Evolutionary conservation across 2,797 vertebrate species (phyloP), one percentile per base, ranked within the genome.

Genomic region (Sebastes aleutianus): DNA sequence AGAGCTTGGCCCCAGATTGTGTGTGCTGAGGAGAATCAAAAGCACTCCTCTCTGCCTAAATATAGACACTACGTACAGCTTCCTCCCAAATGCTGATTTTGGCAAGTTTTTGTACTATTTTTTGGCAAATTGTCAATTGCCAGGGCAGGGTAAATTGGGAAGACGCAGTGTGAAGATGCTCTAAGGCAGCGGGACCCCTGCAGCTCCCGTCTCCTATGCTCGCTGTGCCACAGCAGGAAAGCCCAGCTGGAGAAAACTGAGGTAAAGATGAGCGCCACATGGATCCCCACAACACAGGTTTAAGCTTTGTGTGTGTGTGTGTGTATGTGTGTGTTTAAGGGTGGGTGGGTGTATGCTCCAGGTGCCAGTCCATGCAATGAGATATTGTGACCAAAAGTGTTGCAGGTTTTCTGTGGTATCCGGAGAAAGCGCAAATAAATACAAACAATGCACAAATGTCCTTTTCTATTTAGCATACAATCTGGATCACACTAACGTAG

Each of bases 381-480:
- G 68, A 83, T 76, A 83, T 84, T 70, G 65, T 62, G 73, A 54
- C 56, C 77, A 81, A 80, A 43, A 77, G 70, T 76, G 71, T 70
- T 80, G 82, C 74, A 80, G 73, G 62, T 83, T 80, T 80, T 67
- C 65, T 36, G 61, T 69, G 50, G 57, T 73, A 70, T 78, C 24
- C 1, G 1, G 32, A 63, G 53, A 27, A 84, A 80, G 70, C 12
- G 32, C 31, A 75, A 73, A 80, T 43, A 76, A 78, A 87, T 27
- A 80, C 79, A 71, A 76, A 76, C 61, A 54, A 76, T 34, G 59
- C 36, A 64, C 50, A 72, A 74, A 26, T 54, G 67, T 84, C 66
- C 66, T 56, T 75, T 36, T 75, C 68, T 80, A 63, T 83, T 79
- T 70, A 75, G 63, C 76, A 79, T 63, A 77, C 72, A 85, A 81